Evolutionary conservation across 2,888 invertebrate genomes (phyloP).

Genomic region (Leucania comma): DNA sequence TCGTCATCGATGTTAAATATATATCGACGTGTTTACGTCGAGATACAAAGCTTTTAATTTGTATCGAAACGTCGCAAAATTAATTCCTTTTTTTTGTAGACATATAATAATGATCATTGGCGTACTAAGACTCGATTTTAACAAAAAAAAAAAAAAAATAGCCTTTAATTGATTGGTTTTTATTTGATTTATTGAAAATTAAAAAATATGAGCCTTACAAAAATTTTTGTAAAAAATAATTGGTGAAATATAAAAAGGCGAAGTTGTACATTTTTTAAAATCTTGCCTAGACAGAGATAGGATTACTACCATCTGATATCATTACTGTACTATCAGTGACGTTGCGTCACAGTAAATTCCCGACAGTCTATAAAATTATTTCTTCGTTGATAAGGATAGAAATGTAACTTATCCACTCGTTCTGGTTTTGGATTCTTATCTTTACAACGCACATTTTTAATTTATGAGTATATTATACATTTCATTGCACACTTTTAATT

Average conservation of each 20-base stretch:
- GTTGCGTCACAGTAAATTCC: not conserved
- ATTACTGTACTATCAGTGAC: no score
- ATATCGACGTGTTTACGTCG: slow-evolving; percentile 29
- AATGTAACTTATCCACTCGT: no score
- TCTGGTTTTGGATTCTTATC: no score
- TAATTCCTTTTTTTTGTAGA: not conserved
- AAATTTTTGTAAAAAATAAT: no score
- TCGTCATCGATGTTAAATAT: slow-evolving; percentile 49
- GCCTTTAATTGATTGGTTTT: not conserved
- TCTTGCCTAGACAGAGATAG: not conserved
- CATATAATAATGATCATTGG: not conserved
- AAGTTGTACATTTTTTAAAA: not conserved
- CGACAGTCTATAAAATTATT: no score
- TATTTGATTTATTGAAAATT: no score
- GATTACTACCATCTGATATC: not conserved
- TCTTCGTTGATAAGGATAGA: no score
- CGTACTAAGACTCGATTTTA: not conserved
- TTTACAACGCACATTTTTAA: no score
- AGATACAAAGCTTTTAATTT: slow-evolving; percentile 10
- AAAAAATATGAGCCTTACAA: no score
- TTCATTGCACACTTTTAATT: no score
- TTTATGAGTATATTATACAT: no score
- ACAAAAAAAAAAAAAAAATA: not conserved
- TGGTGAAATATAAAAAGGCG: no score
- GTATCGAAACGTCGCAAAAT: not conserved